Evolutionary conservation across 2,797 vertebrate genomes (phyloP).

Genomic region (Notolabrus celidotus): DNA sequence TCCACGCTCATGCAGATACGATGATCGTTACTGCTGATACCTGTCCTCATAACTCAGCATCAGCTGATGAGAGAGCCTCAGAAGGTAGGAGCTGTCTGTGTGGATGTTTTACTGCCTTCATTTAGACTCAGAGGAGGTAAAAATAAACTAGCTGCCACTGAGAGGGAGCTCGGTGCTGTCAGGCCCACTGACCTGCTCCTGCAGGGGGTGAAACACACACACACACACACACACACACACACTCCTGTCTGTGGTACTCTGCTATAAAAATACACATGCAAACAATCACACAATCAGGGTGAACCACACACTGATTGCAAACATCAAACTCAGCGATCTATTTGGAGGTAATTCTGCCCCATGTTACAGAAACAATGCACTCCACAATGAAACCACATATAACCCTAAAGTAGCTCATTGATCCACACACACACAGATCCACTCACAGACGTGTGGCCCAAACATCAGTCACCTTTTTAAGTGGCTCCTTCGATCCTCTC

Average conservation of each 20-base stretch:
- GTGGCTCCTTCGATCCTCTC: not conserved
- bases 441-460: too few species aligned
- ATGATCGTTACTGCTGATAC: slow-evolving; percentile 9
- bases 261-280: too few species aligned
- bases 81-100: not conserved
- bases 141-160: not conserved
- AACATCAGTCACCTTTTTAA: slow-evolving; percentile 16
- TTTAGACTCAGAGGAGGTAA: not conserved
- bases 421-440: too few species aligned
- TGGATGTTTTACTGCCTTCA: not conserved
- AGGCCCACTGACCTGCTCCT: not conserved
- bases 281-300: too few species aligned
- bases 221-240: too few species aligned
- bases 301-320: too few species aligned
- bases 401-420: too few species aligned
- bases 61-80: not conserved
- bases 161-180: not conserved
- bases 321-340: too few species aligned
- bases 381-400: too few species aligned
- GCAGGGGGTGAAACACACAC: not conserved
- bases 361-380: not conserved
- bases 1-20: not conserved
- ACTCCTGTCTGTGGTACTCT: too few species aligned
- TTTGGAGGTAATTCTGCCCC: not conserved
- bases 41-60: slow-evolving; percentile 11